Conservation (phyloP, 2,113 vertebrate genomes). For the Dromas ardeola region DNA sequence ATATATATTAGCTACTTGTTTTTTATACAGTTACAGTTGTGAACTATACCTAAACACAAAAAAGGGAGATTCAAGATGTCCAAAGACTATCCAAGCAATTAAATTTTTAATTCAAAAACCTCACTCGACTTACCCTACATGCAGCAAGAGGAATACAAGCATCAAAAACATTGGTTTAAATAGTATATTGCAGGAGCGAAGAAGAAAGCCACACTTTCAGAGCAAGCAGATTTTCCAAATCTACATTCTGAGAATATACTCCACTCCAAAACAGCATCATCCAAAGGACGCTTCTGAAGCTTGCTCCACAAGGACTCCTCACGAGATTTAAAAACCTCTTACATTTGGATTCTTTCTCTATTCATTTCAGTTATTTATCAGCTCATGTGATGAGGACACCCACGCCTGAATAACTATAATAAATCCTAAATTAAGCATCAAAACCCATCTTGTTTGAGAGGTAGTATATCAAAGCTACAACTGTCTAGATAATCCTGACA, state of each 20-base stretch:
- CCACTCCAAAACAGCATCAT: background rate
- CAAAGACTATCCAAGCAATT: background rate
- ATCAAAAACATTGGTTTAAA: background rate
- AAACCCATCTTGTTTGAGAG: background rate
- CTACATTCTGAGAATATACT: background rate
- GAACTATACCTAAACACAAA: background rate
- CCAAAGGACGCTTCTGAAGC: background rate
- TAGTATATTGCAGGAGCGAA: background rate
- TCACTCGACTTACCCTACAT: background rate
- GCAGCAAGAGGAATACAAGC: background rate
- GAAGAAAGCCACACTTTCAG: background rate
- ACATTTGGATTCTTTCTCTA: background rate
- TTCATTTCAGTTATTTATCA: background rate
- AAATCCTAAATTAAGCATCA: background rate
- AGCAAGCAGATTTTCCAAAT: background rate
- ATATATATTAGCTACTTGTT: background rate
- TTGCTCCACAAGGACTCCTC: background rate
- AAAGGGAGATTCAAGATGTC: background rate
- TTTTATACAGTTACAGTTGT: background rate
- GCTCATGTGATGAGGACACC: background rate
- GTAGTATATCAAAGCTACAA: background rate
- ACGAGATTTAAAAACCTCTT: background rate
- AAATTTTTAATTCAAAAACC: background rate
- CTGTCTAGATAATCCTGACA: background rate
- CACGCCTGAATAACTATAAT: background rate